A percentile compares a stretch with the other conserved stretches of the same genome.
Conservation (phyloP, 2,113 vertebrate genomes). For the Toxotes jaculatrix region DNA sequence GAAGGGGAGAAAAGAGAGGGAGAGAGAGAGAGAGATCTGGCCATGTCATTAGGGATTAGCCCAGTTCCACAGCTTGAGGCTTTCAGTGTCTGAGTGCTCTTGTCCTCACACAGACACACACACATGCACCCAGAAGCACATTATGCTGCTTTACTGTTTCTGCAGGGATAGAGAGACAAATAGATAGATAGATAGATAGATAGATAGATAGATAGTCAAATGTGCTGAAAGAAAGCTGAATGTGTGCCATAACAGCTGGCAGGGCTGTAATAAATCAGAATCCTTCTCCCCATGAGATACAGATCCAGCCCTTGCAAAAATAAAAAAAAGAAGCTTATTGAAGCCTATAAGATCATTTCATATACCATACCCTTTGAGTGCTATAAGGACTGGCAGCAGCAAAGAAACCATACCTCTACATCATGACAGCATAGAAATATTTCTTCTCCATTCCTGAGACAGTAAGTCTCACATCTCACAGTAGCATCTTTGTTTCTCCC, state of each 20-base stretch:
- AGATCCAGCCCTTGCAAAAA: not conserved
- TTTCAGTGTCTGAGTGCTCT: conserved; percentile 68
- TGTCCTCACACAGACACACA: conserved; percentile 40
- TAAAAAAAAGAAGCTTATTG: not conserved
- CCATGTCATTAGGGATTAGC: conserved; percentile 81
- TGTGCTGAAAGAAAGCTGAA: too few relatives aligned
- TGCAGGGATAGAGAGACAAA: conserved; percentile 29
- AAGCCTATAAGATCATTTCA: not conserved
- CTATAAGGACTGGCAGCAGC: not conserved
- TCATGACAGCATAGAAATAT: not conserved
- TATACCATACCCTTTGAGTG: not conserved
- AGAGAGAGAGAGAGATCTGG: conserved; percentile 42
- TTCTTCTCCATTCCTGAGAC: not conserved
- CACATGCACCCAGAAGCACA: conserved; percentile 27
- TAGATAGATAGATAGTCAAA: conserved; percentile 12
- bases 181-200: conserved; percentile 21
- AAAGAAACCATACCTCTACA: not conserved
- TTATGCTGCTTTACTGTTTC: conserved; percentile 13
- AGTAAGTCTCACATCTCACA: conserved; percentile 31
- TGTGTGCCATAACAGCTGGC: not conserved
- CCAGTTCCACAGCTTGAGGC: conserved; percentile 74
- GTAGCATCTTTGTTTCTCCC: not conserved
- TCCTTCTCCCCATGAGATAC: not conserved
- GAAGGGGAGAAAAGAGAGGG: not conserved
- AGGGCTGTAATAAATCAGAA: not conserved